These are phyloP conservation scores for Hofmannophila pseudospretella DNA, from an alignment of 2,888 invertebrate genomes.

Conservation along the genomic window DNA sequence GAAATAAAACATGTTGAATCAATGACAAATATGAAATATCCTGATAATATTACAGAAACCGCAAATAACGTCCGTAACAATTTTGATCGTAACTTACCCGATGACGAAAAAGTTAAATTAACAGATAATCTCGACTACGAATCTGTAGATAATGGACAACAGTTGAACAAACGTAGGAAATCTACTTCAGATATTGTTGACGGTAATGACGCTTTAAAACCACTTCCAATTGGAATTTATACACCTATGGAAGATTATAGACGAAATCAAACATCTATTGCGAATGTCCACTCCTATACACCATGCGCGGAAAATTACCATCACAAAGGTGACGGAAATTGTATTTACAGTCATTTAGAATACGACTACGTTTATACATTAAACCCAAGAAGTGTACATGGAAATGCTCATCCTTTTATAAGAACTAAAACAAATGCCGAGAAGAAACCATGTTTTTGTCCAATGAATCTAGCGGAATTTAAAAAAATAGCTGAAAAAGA, in stretches of 20 bases:
- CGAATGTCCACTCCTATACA: neutral
- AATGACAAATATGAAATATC: neutral
- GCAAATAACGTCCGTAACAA: too few relatives aligned
- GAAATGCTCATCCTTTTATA: constrained; percentile 39
- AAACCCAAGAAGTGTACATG: constrained; percentile 29
- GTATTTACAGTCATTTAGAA: constrained; percentile 34
- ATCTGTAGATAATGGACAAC: constrained; percentile 10
- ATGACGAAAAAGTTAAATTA: constrained; percentile 36
- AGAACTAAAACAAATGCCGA: constrained; percentile 33
- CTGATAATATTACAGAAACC: neutral
- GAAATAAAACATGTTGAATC: neutral
- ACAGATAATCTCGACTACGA: constrained; percentile 7
- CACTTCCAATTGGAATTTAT: constrained; percentile 7
- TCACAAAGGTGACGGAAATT: constrained; percentile 40
- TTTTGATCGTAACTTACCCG: constrained; percentile 29
- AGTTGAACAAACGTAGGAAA: constrained; percentile 9
- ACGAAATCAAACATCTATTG: neutral
- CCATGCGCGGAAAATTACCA: constrained; percentile 28
- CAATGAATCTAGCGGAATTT: constrained; percentile 24
- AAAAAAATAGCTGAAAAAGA: constrained; percentile 11
- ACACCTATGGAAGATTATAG: constrained; percentile 7
- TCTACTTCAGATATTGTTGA: constrained; percentile 23
- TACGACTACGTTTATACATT: constrained; percentile 41
- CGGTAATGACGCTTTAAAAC: neutral
- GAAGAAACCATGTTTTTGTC: constrained; percentile 48